Base-by-base conservation (phyloP, 1,140 invertebrate species). In the Pectinophora gossypiella region DNA sequence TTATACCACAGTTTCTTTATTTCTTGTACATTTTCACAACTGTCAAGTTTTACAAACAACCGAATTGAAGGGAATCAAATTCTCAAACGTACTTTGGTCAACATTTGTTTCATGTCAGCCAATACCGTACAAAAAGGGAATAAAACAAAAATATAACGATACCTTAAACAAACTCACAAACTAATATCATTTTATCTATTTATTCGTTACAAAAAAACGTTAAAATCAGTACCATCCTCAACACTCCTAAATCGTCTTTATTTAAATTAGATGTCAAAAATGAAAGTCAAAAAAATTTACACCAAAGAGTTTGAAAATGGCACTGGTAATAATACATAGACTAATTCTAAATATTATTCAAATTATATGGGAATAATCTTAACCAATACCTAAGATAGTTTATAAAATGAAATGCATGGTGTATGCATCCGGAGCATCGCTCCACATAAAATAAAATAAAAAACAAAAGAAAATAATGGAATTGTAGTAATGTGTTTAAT, bases 361-460 rank as follows among this genome's bases (percentile, higher is more conserved):
- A 64, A 72, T 68, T 66, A 76, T 71, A 72, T 74, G 78, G 82
- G 76, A 85, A 85, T 85, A 83, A 76, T 80, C 79, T 80, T 83
- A 81, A 70, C 50, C 45, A 60, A 67, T 67, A 79, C 54, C 71
- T 76, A 80, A 72, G 59, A 53, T 51, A 54, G 67, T 75, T n/a
- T 71, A 56, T 62, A 59, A 66, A 66, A 70, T 38, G 59, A 62
- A 59, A 63, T 64, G 64, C 64, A 65, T 48, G 56, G 38, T 45
- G 56, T 59, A 69, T 61, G 47, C 51, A 52, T 49, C 18, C 27
- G 32, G 56, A 47, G 60, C 58, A 44, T 42, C 22, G 55, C 55
- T 48, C 61, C 52, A 5, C 48, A 54, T 64, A 54, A 73, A 60
- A 60, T 60, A 69, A 52, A 68, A 54, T 65, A 65, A 59, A 58